Evolutionary conservation across 2,888 invertebrate genomes (phyloP).

Genomic region (Dysmachus trigonus): DNA sequence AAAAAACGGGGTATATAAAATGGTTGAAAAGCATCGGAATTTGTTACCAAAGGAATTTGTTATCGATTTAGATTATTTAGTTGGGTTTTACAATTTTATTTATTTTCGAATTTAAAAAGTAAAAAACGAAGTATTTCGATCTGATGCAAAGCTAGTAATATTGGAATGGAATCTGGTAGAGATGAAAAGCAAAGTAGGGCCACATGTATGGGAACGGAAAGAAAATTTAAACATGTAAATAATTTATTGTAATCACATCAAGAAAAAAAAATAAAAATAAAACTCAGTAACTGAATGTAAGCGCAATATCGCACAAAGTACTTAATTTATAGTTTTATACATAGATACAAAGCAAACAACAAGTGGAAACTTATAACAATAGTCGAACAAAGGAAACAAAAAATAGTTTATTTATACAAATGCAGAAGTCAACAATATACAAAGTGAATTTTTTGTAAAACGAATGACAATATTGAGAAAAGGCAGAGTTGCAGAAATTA

Average conservation of each 20-base stretch:
- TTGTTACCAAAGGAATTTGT: neutral
- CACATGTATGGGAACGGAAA: neutral
- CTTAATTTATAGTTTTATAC: conserved; percentile 42
- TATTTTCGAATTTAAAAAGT: neutral
- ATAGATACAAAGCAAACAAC: conserved; percentile 30
- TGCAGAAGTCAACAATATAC: conserved; percentile 32
- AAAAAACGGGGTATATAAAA: neutral
- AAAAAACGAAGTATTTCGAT: neutral
- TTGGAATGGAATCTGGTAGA: neutral
- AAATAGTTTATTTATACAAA: conserved; percentile 41
- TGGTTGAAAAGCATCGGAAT: neutral
- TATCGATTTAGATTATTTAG: neutral
- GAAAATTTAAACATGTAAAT: conserved; percentile 27
- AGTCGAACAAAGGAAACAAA: conserved; percentile 19
- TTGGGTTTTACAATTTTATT: neutral
- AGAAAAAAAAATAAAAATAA: neutral
- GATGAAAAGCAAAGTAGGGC: neutral
- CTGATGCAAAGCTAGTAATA: neutral
- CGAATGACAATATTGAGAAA: conserved; percentile 36
- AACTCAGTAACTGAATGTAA: conserved; percentile 38
- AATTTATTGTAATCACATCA: neutral
- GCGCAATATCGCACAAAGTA: conserved; percentile 39
- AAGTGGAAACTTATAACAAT: conserved; percentile 39
- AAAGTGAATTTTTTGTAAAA: conserved; percentile 37
- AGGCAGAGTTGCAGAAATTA: conserved; percentile 1